Evolutionary conservation across 1,140 invertebrate genomes (phyloP), one percentile per base, ranked within the genome.

Genomic region (Ceratitis capitata): DNA sequence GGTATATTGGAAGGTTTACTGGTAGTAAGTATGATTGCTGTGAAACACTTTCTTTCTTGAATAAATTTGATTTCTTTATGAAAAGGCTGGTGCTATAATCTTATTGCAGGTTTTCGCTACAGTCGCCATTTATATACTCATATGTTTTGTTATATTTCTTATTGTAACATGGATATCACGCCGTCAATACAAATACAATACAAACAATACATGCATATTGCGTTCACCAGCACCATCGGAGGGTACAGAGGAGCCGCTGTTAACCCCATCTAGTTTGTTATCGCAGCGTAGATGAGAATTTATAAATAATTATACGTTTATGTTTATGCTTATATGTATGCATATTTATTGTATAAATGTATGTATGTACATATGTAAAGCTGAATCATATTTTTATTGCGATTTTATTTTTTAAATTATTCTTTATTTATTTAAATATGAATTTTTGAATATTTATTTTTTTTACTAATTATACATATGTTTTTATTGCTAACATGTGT

Each of bases 71-170:
- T 45, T 26, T 78, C 45, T 82, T 42, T 45, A 86, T 49, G 78
- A 26, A 61, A 86, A 86, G 83, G 69, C 84, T 78, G 61, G 47
- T 56, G 35, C 61, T 74, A 84, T 86, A 26, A 85, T 86, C 35
- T 29, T 83, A 7, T 78, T 86, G 16, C 84, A 86, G 84, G 86
- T 86, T 47, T 35, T 86, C 32, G 74, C 53, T 7, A 86, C 84
- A 14, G 58, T 85, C 47, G 26, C 29, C n/a, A 78, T 86, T 84
- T 85, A 85, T 74, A 19, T 85, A 3, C 47, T 86, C 39, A 86
- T 86, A 12, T 86, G 84, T 47, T 85, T 86, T 45, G 45, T 83
- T 14, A 86, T 86, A 61, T 86, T 83, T 23, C 53, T 86, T 19
- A 85, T 86, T 53, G 86, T 86, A 3, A 49, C 74, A 26, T 86